Evolutionary conservation across 2,797 vertebrate species (phyloP).

Genomic region (Coregonus ussuriensis): DNA sequence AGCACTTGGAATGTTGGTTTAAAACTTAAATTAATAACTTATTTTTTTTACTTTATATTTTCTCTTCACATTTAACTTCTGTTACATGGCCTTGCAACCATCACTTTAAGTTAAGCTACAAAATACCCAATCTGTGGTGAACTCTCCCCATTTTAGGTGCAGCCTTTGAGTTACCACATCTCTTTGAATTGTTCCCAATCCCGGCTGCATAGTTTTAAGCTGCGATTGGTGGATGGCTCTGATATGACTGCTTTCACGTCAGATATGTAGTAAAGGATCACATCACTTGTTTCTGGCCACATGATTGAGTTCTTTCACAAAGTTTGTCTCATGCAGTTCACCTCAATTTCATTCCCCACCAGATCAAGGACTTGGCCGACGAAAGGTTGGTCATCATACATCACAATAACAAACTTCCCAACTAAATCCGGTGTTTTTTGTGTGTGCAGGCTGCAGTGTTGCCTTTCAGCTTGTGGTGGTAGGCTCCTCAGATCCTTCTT

Average conservation of each 20-base stretch:
- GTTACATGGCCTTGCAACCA: no score
- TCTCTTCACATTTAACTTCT: no score
- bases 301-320: not conserved
- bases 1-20: no score
- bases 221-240: conserved; percentile 14
- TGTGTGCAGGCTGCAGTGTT: no score
- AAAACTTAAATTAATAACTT: no score
- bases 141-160: no score
- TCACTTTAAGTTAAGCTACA: no score
- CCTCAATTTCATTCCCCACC: conserved; percentile 19
- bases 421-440: not conserved
- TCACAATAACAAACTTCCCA: conserved; percentile 16
- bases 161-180: not conserved
- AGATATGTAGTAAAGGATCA: conserved; percentile 9
- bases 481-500: not conserved
- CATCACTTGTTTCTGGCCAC: conserved; percentile 3
- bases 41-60: no score
- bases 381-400: conserved; percentile 19
- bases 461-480: not conserved
- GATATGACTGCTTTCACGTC: conserved; percentile 11
- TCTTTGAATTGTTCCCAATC: conserved; percentile 7
- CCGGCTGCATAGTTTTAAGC: not conserved
- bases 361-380: conserved; percentile 16
- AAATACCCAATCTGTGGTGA: no score
- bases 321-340: conserved; percentile 30